Percentiles rank a stretch among this genome's conserved stretches.
Conservation (phyloP, 1,140 invertebrate genomes). For the Heliconius eleuchia region DNA sequence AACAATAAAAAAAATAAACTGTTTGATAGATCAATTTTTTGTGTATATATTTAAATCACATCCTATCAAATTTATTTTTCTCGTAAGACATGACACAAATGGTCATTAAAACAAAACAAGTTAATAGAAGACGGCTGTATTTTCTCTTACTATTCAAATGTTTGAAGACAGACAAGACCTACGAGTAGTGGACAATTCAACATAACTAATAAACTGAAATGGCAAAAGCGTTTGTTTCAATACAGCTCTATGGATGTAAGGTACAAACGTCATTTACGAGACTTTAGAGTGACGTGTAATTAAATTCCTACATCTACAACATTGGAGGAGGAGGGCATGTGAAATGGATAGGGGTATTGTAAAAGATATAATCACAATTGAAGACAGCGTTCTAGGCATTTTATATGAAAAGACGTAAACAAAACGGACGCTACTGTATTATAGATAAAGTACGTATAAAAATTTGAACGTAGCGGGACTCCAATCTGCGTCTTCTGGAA, state of each 20-base stretch:
- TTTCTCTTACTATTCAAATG: conserved; percentile 9
- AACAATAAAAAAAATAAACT: too few species aligned
- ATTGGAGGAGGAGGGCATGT: conserved; percentile 27
- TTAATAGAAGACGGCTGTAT: background rate
- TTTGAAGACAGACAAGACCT: conserved; percentile 12
- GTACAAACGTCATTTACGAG: conserved; percentile 21
- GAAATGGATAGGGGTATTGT: conserved; percentile 31
- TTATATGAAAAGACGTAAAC: too few species aligned
- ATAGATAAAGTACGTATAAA: too few species aligned
- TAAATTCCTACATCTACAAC: conserved; percentile 34
- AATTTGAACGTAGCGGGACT: too few species aligned
- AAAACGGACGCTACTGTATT: too few species aligned
- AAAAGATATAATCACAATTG: conserved; percentile 32
- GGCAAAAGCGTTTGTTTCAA: background rate
- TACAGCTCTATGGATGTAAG: conserved; percentile 28
- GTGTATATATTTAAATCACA: background rate
- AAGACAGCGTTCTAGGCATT: background rate
- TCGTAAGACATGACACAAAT: too few species aligned
- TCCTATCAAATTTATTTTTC: background rate
- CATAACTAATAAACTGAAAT: conserved; percentile 9
- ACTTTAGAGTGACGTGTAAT: conserved; percentile 30
- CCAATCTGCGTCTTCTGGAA: too few species aligned
- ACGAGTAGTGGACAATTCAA: background rate
- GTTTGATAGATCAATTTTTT: too few species aligned
- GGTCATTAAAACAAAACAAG: background rate